These are phyloP conservation scores for Adela reaumurella DNA, from an alignment of 2,888 invertebrate species.

Conservation along the genomic window DNA sequence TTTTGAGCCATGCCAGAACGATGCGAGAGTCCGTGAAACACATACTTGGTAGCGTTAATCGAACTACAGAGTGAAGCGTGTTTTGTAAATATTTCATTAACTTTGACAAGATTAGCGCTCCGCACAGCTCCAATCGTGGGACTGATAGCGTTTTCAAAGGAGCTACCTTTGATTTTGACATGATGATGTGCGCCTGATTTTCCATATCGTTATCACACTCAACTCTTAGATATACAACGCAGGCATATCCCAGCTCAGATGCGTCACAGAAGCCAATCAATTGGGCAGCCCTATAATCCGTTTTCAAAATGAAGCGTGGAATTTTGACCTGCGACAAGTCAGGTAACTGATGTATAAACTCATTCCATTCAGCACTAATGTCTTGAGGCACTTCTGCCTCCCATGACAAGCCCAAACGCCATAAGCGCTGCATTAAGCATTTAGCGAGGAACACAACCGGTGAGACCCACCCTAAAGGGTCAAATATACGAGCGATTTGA, in stretches of 20 bases:
- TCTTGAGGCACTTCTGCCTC: not conserved
- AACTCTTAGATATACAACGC: not conserved
- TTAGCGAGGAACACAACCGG: conserved; percentile 3
- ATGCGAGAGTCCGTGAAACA: not conserved
- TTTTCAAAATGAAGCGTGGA: not conserved
- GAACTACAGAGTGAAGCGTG: not conserved
- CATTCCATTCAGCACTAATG: not conserved
- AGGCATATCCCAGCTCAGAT: not conserved
- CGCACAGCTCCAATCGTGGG: not conserved
- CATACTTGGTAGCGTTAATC: not conserved
- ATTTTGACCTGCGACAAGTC: not conserved
- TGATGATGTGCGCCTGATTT: not conserved
- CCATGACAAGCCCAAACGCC: not conserved
- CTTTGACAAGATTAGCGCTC: not conserved
- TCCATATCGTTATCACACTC: not conserved
- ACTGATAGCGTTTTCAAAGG: not conserved
- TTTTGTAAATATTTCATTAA: not conserved
- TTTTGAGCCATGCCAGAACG: too few species aligned
- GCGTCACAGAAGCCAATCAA: not conserved
- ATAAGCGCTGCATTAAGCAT: not conserved
- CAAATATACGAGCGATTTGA: conserved; percentile 1
- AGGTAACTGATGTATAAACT: not conserved
- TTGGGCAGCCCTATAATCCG: not conserved
- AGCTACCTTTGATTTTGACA: not conserved
- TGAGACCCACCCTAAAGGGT: conserved; percentile 3